Evolutionary conservation across 2,113 vertebrate genomes (phyloP).

Genomic region (Chloropsis hardwickii): DNA sequence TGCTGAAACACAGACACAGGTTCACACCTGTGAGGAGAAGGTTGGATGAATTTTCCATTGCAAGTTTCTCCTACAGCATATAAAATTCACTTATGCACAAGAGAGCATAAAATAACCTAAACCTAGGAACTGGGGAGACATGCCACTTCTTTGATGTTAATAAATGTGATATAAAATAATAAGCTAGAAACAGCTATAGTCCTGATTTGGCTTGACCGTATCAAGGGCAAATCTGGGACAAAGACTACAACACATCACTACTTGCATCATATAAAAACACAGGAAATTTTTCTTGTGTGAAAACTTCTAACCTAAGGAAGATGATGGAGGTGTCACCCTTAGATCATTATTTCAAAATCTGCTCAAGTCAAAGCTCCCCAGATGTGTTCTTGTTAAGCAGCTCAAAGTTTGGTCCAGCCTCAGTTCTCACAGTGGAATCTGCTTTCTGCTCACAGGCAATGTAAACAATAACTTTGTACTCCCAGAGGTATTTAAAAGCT

Average conservation of each 20-base stretch:
- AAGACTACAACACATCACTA: not conserved
- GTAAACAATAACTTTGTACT: not conserved
- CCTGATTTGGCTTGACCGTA: not conserved
- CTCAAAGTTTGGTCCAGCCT: not conserved
- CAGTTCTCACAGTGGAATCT: not conserved
- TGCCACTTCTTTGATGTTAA: not conserved
- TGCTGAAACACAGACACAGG: not conserved
- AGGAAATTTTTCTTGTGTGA: not conserved
- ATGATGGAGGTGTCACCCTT: not conserved
- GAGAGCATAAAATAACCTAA: not conserved
- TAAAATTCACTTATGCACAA: not conserved
- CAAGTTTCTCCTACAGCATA: not conserved
- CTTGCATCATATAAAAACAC: fast-evolving
- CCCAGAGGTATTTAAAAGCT: not conserved
- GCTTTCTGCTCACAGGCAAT: not conserved
- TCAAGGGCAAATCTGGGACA: not conserved
- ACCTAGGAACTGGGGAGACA: not conserved
- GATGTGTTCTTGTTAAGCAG: not conserved
- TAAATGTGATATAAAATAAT: not conserved
- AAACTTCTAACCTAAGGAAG: not conserved
- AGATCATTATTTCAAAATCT: not conserved
- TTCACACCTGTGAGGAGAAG: not conserved
- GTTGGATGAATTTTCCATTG: not conserved
- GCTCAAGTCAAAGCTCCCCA: not conserved
- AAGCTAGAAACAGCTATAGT: not conserved